Base-by-base conservation (phyloP, 2,797 vertebrate species). In the Acrossocheilus wenchowensis region DNA sequence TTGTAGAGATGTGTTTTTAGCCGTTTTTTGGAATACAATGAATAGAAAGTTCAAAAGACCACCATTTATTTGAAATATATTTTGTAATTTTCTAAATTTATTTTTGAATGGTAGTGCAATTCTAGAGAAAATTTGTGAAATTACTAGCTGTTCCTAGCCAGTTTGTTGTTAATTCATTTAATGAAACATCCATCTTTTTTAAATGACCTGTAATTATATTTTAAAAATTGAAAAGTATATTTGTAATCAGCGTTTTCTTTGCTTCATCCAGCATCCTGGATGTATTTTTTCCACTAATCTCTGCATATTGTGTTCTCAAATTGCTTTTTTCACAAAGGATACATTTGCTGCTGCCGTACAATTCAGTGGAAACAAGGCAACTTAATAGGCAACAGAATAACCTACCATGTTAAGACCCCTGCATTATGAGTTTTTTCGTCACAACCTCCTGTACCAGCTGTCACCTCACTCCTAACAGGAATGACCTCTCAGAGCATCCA, bases 371-470 rank as follows among this genome's bases (percentile, higher is more conserved):
- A 78, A 43, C 0, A 0, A 78, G 36, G 21, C 10, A 26, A 26
- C 14, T 57, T 57, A 39, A 6, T 4, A 41, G 50, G 34, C 36
- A 41, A 23, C 52, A 41, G 21, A 41, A 64, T 64, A n/a, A 64
- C 78, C 23, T 64, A 30, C 39, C 41, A 64, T 21, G n/a, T 30
- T 11, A 64, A 30, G 64, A 52, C 45, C 43, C 21, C 30, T 39
- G 26, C 30, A 52, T 69, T 43, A 19, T 64, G n/a, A 45, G 39
- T 30, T 54, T 39, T 72, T 83, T 72, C 2, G 0, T 66, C 45
- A 12, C 77, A 45, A 84, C 73, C 82, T 84, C 6, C 3, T 50
- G 43, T 77, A 41, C 23, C 30, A 52, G 43, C 73, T 78, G 57
- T 64, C 62, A 64, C 82, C 23, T 52, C 57, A n/a, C 73, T 50